A percentile compares a stretch with the other conserved stretches of the same genome.
Conservation (phyloP, 1,140 invertebrate genomes). For the Gonioctena quinquepunctata region DNA sequence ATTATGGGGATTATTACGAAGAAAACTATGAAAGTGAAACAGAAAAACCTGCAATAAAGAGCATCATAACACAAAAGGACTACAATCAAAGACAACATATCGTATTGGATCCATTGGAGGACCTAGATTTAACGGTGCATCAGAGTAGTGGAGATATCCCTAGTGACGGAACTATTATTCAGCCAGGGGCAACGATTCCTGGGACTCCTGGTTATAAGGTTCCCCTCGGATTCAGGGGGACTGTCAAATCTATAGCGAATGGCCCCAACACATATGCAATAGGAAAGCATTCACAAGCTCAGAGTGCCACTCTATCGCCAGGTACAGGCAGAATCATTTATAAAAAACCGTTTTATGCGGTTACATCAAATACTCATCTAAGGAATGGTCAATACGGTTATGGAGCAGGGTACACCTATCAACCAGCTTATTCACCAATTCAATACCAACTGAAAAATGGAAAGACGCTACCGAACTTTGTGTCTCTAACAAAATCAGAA, state of each 20-base stretch:
- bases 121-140: constrained; percentile 59
- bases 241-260: constrained; percentile 64
- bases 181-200: constrained; percentile 66
- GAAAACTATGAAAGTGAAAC: constrained; percentile 53
- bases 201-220: constrained; percentile 66
- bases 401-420: constrained; percentile 42
- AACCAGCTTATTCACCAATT: constrained; percentile 45
- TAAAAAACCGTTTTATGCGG: constrained; percentile 54
- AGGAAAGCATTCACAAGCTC: constrained; percentile 65
- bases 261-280: constrained; percentile 63
- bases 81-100: constrained; percentile 59
- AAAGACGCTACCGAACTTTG: constrained; percentile 60
- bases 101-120: constrained; percentile 58
- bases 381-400: constrained; percentile 42
- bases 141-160: constrained; percentile 55
- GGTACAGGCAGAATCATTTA: constrained; percentile 60
- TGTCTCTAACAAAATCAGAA: constrained; percentile 77
- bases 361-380: constrained; percentile 48
- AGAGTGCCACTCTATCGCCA: constrained; percentile 65
- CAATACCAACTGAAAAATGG: constrained; percentile 45
- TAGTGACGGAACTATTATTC: constrained; percentile 60
- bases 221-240: constrained; percentile 68
- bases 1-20: constrained; percentile 56
- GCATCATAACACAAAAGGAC: constrained; percentile 28
- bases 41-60: constrained; percentile 22